These are phyloP conservation scores for Elysia crispata DNA, from an alignment of 2,888 invertebrate species.

Conservation along the genomic window DNA sequence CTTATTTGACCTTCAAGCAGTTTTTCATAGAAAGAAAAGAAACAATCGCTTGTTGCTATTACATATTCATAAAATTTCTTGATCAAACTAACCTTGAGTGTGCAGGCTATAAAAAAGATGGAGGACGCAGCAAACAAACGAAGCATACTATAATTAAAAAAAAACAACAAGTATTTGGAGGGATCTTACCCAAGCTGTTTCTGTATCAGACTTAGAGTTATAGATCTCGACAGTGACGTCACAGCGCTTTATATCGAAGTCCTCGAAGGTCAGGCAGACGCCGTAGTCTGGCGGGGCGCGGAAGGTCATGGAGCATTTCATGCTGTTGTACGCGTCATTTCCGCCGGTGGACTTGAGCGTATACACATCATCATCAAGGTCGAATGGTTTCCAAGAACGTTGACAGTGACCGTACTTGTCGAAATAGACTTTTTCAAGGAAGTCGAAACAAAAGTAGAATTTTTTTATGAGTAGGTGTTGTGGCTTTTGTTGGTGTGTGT, in stretches of 20 bases:
- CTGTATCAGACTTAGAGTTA: constrained; percentile 51
- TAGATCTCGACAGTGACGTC: constrained; percentile 56
- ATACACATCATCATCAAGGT: constrained; percentile 52
- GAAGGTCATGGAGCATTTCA: constrained; percentile 61
- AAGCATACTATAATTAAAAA: no score
- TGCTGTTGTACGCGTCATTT: constrained; percentile 56
- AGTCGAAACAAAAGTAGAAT: no score
- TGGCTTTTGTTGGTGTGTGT: no score
- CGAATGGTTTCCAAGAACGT: constrained; percentile 33
- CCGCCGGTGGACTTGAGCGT: constrained; percentile 53
- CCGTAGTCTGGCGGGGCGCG: constrained; percentile 57
- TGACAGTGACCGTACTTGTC: constrained; percentile 55
- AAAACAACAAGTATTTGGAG: no score
- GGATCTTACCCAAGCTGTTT: constrained; percentile 51
- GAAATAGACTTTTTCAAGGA: constrained; percentile 51
- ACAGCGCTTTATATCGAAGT: constrained; percentile 55
- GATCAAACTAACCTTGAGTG: no score
- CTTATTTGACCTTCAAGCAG: no score
- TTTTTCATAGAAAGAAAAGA: no score
- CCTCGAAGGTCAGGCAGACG: constrained; percentile 61
- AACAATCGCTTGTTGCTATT: no score
- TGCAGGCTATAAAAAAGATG: no score
- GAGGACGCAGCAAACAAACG: no score
- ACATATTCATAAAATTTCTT: no score
- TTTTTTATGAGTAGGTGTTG: no score